Percentiles rank a stretch among this genome's conserved stretches.
phyloP scores from a whole-genome alignment of 2,888 invertebrate species.

The Agrochola circellaris region DNA sequence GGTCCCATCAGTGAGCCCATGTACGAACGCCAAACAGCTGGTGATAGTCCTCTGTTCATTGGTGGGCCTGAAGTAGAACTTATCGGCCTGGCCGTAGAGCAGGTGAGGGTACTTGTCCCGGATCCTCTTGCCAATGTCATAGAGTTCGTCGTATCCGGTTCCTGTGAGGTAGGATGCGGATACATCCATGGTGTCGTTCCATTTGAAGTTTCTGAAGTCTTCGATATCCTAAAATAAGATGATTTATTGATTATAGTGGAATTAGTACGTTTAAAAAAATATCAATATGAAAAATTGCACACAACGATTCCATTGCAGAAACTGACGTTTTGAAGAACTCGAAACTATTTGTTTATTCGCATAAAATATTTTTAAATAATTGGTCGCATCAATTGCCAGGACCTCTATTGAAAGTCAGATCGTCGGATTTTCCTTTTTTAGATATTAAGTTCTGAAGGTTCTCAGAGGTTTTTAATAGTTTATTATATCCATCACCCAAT shows the following conservation, averaged over 20 bases:
- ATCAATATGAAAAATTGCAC: not conserved
- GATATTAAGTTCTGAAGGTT: not conserved
- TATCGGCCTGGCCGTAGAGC: conserved; percentile 81
- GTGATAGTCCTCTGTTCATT: conserved; percentile 91
- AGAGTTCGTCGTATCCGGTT: conserved; percentile 92
- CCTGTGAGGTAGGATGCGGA: conserved; percentile 91
- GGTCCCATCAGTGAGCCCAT: conserved; percentile 84
- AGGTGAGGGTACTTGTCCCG: conserved; percentile 83
- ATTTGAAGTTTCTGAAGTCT: conserved; percentile 92
- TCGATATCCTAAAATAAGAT: conserved; percentile 90
- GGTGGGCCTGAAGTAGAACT: conserved; percentile 92
- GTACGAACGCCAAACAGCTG: conserved; percentile 92
- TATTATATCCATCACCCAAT: not conserved
- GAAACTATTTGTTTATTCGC: not conserved
- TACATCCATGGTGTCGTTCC: conserved; percentile 91
- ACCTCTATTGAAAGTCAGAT: not conserved
- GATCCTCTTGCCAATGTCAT: conserved; percentile 89
- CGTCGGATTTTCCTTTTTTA: not conserved
- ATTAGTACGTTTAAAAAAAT: not conserved
- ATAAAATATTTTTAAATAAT: not conserved
- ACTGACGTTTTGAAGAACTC: not conserved
- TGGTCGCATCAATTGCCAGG: not conserved
- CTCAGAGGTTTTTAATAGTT: not conserved
- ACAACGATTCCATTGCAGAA: not conserved
- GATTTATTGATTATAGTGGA: not conserved